These are phyloP conservation scores for Liolophura sinensis DNA, from an alignment of 1,140 invertebrate genomes.

Conservation along the genomic window DNA sequence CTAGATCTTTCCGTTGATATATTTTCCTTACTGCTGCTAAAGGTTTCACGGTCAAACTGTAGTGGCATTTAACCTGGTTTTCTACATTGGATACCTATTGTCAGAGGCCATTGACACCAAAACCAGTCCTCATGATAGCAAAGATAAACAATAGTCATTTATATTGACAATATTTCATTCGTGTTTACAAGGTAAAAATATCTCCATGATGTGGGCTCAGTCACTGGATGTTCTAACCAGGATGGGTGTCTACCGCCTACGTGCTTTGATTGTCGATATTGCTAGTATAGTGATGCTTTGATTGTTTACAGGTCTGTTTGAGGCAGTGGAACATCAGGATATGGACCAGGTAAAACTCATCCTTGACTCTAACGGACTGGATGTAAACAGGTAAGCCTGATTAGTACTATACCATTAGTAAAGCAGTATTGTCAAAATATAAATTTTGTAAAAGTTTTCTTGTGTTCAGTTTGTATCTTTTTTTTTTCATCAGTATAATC, in stretches of 20 bases:
- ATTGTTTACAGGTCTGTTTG: conserved; percentile 73
- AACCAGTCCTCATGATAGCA: conserved; percentile 1
- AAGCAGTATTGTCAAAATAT: no score
- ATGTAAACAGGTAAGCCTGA: conserved; percentile 93
- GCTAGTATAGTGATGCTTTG: conserved; percentile 13
- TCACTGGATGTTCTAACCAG: conserved; percentile 2
- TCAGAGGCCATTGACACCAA: background rate
- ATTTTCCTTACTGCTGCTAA: no score
- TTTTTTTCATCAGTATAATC: background rate
- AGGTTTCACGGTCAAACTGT: no score
- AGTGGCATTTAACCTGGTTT: no score
- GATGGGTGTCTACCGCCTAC: conserved; percentile 4
- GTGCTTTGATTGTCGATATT: conserved; percentile 6
- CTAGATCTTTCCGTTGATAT: no score
- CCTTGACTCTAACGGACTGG: conserved; percentile 85
- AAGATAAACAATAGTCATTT: conserved; percentile 11
- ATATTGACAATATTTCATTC: conserved; percentile 6
- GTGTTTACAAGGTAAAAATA: conserved; percentile 6
- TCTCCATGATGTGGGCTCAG: conserved; percentile 1
- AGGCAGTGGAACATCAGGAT: conserved; percentile 90
- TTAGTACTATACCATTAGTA: no score
- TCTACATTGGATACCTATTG: no score
- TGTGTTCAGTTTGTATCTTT: background rate
- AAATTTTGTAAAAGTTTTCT: background rate
- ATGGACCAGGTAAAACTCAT: conserved; percentile 87